Conservation (phyloP, 1,140 invertebrate species). For the Bathynomus jamesi region DNA sequence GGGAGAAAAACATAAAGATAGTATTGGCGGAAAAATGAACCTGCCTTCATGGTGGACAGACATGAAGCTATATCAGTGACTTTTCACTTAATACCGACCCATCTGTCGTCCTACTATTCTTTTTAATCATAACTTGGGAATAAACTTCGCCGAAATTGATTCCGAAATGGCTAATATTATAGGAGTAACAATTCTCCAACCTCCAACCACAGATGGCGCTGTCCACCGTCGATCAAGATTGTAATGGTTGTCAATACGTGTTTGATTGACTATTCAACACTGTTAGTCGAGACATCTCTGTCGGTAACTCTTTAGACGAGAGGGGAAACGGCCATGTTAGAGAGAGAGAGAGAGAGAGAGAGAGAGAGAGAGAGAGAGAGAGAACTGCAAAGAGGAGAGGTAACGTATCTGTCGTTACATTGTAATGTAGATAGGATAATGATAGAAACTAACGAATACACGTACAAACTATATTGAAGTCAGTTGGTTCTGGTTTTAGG, state of each 20-base stretch:
- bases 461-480: not conserved
- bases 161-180: not conserved
- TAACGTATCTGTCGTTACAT: not conserved
- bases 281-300: not conserved
- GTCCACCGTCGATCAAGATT: not conserved
- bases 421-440: not conserved
- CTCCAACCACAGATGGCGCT: not conserved
- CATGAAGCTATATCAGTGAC: not conserved
- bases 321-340: not conserved
- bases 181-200: not conserved
- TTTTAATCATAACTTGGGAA: not conserved
- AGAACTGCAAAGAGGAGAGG: not conserved
- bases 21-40: too few species aligned
- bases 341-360: not conserved
- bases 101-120: not conserved
- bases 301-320: not conserved
- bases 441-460: not conserved
- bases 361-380: not conserved
- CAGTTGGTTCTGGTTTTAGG: too few species aligned
- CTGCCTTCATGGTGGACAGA: too few species aligned
- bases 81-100: not conserved
- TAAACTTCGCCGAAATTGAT: not conserved
- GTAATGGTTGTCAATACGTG: not conserved
- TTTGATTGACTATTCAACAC: conserved; percentile 1
- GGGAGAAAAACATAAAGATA: too few species aligned